Evolutionary conservation across 2,888 invertebrate genomes (phyloP), one percentile per base, ranked within the genome.

Genomic region (Cheilosia vernalis): DNA sequence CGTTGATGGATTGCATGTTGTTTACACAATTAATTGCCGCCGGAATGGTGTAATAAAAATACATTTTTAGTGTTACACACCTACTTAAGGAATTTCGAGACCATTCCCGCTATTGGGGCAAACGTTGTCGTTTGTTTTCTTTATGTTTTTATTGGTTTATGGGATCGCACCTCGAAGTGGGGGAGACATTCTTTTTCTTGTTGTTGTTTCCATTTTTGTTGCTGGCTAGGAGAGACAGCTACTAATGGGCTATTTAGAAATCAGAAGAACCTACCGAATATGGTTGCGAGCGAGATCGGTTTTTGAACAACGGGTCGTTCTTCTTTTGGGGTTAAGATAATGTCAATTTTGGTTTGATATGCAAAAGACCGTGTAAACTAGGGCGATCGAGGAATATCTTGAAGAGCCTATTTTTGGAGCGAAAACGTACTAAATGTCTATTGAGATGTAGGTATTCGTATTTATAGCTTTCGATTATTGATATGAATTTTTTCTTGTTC

Each of bases 1-100:
- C 30, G 76, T 85, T 85, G 85, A 85, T 85, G 81, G 85, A 85
- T 85, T 85, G 85, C 81, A 85, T 85, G 70, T 81, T 85, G 85
- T 85, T 85, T 85, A 85, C 85, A 85, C 76, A 85, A 85, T 85
- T 77, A 85, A 85, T 85, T 77, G 85, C 81, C 80, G 80, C 70
- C 64, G 60, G 81, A 81, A 81, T 85, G 72, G 77, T 84, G 81
- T 67, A 81, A 85, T 85, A 85, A 81, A 85, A 85, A 85, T 85
- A 81, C 77, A 85, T 67, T 81, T 76, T 74, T 73, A 72, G 30
- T 64, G 55, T 47, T 66, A 61, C 78, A 61, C 72, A 63, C 84
- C 80, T 84, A 84, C 84, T 84, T 80, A 84, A 66, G 69, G 73
- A 40, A 60, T 58, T 64, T 77, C 19, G 40, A 60, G 72, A 15